Base-by-base conservation (phyloP, 1,140 invertebrate species). In the Gonioctena quinquepunctata region DNA sequence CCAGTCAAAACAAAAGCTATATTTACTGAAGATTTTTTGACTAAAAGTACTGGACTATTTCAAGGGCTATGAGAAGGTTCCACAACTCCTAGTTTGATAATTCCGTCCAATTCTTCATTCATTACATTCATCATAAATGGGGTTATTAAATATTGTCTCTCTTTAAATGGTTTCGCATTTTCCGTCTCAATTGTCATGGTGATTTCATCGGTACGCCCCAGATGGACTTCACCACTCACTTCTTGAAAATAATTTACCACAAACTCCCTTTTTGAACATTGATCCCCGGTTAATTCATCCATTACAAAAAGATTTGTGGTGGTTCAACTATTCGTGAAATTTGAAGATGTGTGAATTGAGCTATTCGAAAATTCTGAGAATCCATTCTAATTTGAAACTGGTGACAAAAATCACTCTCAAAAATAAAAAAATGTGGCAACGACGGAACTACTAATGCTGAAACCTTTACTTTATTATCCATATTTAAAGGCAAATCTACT, bases 101-200 rank as follows among this genome's bases (percentile, higher is more conserved):
- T n/a, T n/a, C n/a, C n/a, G n/a, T n/a, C n/a, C n/a, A n/a, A n/a
- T n/a, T n/a, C n/a, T n/a, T n/a, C n/a, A n/a, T n/a, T n/a, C n/a
- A n/a, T n/a, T n/a, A n/a, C n/a, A n/a, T n/a, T n/a, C n/a, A n/a
- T n/a, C n/a, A n/a, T n/a, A n/a, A n/a, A n/a, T n/a, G n/a, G n/a
- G n/a, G n/a, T n/a, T n/a, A n/a, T n/a, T n/a, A n/a, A n/a, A n/a
- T n/a, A n/a, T n/a, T n/a, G n/a, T n/a, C n/a, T n/a, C n/a, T n/a
- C n/a, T n/a, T n/a, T 63, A 63, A 73, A 42, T 2, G 67, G 71
- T 52, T 49, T 26, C 2, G 59, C 27, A 42, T 42, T n/a, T 16
- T 67, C 71, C 0, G 72, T 70, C 23, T 73, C 69, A 4, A 73
- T 73, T 21, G 16, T 42, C 6, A 42, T 42, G 6, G 6, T 42